Percentiles rank a stretch among this genome's conserved stretches.
Evolutionary conservation across 2,113 vertebrate genomes (phyloP).

Genomic region (Pipra filicauda): DNA sequence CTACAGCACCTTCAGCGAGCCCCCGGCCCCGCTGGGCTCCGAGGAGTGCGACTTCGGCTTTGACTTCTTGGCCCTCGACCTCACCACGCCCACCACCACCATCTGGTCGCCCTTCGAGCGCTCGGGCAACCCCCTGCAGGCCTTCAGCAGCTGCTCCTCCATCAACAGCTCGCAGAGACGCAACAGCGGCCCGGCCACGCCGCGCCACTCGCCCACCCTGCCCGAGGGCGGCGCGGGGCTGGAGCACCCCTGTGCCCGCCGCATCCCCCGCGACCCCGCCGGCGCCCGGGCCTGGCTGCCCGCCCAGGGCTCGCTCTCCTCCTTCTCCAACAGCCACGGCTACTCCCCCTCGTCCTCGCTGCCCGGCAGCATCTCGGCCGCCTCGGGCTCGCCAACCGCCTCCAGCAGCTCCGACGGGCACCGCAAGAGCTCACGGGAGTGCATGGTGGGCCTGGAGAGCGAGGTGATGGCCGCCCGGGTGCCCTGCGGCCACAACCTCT

Average conservation of each 20-base stretch:
- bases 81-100: slow-evolving; percentile 75
- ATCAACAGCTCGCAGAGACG: slow-evolving; percentile 62
- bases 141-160: slow-evolving; percentile 73
- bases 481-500: slow-evolving; percentile 96
- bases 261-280: slow-evolving; percentile 87
- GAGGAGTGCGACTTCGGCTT: slow-evolving; percentile 85
- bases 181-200: slow-evolving; percentile 77
- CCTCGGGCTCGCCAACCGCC: slow-evolving; percentile 82
- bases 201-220: slow-evolving; percentile 80
- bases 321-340: slow-evolving; percentile 85
- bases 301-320: slow-evolving; percentile 72
- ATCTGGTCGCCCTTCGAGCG: slow-evolving; percentile 91
- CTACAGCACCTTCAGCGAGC: slow-evolving; percentile 79
- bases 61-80: slow-evolving; percentile 83
- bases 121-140: slow-evolving; percentile 59
- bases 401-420: slow-evolving; percentile 75
- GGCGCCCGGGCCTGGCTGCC: slow-evolving; percentile 88
- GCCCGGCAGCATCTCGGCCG: slow-evolving; percentile 65
- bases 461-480: slow-evolving; percentile 93
- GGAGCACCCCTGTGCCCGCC: slow-evolving; percentile 86
- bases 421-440: slow-evolving; percentile 79
- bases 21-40: slow-evolving; percentile 40
- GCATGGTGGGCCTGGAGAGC: slow-evolving; percentile 92
- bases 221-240: slow-evolving; percentile 69
- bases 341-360: slow-evolving; percentile 88